Base-by-base conservation (phyloP, 2,797 vertebrate genomes). In the Enteromius trimaculatus region DNA sequence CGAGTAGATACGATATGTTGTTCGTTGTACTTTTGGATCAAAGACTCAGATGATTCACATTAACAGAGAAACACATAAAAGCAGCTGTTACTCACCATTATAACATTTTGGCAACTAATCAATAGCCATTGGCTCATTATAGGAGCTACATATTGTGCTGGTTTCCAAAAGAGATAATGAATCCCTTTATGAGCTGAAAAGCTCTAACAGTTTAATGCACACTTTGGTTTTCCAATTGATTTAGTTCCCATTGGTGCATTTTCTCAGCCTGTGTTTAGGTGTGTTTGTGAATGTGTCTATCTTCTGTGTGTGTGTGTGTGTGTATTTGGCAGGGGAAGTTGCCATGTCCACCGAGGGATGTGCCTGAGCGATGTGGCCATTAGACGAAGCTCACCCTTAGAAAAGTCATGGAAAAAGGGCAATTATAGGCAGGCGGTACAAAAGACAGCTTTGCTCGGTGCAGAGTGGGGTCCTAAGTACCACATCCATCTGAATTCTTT, bases 51-150 rank as follows among this genome's bases (percentile, higher is more conserved):
- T 88, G 84, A 86, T 86, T 78, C 77, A 55, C 68, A 82, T 87
- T 86, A 87, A 80, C 77, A n/a, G 55, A 84, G 53, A 19, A 84
- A 55, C 47, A 79, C 68, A 62, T 82, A 81, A 81, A 86, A 75
- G 80, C 72, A 42, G 74, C 82, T 66, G 71, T 86, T 84, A 82
- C 79, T 78, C 60, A 86, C 78, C 86, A 75, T 81, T 87, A 79
- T 87, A 82, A 80, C 77, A 84, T 85, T 81, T 87, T 87, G 84
- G 80, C 86, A 88, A 79, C 80, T 86, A 86, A 86, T 88, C 86
- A 86, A 87, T 87, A 85, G 72, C 80, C 76, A 82, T 82, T 79
- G 71, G 86, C 84, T 84, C 80, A 71, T 88, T 87, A 86, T 65
- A 78, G 81, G 84, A 68, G 76, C 74, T 72, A 76, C 76, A 80